Conservation (phyloP, 2,113 vertebrate genomes). For the Scopus umbretta region DNA sequence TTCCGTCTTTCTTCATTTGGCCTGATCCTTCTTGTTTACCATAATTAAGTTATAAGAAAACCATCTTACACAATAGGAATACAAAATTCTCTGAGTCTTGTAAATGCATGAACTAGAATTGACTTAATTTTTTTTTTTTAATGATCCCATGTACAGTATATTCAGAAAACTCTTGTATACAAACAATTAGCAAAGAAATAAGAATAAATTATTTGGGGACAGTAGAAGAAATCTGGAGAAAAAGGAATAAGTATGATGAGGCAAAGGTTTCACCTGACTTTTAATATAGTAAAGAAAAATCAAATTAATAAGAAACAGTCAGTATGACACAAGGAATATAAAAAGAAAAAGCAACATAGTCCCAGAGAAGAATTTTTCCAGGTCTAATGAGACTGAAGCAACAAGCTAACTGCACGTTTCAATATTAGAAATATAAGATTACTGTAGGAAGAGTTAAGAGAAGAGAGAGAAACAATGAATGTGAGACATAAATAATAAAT, state of each 20-base stretch:
- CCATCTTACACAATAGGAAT: conserved; percentile 10
- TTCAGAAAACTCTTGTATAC: not conserved
- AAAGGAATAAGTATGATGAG: not conserved
- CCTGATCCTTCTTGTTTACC: conserved; percentile 25
- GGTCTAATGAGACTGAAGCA: not conserved
- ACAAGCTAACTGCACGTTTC: not conserved
- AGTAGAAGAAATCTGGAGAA: not conserved
- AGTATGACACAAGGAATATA: not conserved
- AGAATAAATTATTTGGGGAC: not conserved
- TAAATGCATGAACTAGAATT: not conserved
- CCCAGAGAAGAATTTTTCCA: not conserved
- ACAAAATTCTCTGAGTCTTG: not conserved
- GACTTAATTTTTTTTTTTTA: not conserved
- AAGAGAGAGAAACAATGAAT: not conserved
- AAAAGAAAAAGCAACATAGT: not conserved
- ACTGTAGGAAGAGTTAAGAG: not conserved
- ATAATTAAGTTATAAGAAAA: conserved; percentile 50
- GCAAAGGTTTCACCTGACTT: not conserved
- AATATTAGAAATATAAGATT: not conserved
- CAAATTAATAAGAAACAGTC: not conserved
- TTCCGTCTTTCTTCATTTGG: conserved; percentile 40
- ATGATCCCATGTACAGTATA: not conserved
- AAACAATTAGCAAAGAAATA: not conserved
- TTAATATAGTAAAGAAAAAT: not conserved
- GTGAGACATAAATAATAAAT: not conserved